phyloP scores from a whole-genome alignment of 1,140 invertebrate species.

The Luehdorfia chinensis region DNA sequence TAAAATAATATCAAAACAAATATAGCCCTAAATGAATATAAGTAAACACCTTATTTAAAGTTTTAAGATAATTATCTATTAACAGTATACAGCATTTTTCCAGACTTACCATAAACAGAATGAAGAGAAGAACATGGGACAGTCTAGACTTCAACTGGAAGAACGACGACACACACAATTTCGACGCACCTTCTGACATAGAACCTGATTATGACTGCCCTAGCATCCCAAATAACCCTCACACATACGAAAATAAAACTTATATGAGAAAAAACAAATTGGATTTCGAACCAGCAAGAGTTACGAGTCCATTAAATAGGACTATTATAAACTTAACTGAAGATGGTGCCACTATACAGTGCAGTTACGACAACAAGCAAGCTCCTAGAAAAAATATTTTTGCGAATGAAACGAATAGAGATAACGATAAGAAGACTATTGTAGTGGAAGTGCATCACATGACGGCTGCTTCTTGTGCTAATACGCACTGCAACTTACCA shows the following conservation, averaged over 20 bases:
- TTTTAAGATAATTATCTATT: too few relatives aligned
- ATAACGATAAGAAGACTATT: slow-evolving; percentile 78
- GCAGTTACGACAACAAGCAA: slow-evolving; percentile 74
- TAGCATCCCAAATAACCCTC: slow-evolving; percentile 74
- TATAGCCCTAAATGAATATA: too few relatives aligned
- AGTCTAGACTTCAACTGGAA: slow-evolving; percentile 69
- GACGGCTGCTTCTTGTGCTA: slow-evolving; percentile 40
- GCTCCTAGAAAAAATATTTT: slow-evolving; percentile 48
- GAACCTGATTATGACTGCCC: slow-evolving; percentile 72
- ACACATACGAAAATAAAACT: slow-evolving; percentile 65
- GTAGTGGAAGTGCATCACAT: slow-evolving; percentile 80
- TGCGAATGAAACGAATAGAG: slow-evolving; percentile 47
- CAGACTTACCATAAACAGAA: slow-evolving; percentile 64
- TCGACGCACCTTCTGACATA: slow-evolving; percentile 68
- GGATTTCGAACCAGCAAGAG: slow-evolving; percentile 40
- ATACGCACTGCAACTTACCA: slow-evolving; percentile 45
- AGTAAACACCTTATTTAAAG: too few relatives aligned
- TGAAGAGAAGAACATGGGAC: slow-evolving; percentile 68
- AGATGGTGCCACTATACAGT: slow-evolving; percentile 82
- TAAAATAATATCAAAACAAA: too few relatives aligned
- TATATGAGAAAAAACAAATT: slow-evolving; percentile 48
- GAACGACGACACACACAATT: slow-evolving; percentile 62
- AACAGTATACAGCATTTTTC: slow-evolving; percentile 37
- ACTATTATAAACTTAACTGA: slow-evolving; percentile 83
- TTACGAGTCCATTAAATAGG: slow-evolving; percentile 75